phyloP scores from a whole-genome alignment of 2,797 vertebrate species.

The Gymnopithys bicolor region DNA sequence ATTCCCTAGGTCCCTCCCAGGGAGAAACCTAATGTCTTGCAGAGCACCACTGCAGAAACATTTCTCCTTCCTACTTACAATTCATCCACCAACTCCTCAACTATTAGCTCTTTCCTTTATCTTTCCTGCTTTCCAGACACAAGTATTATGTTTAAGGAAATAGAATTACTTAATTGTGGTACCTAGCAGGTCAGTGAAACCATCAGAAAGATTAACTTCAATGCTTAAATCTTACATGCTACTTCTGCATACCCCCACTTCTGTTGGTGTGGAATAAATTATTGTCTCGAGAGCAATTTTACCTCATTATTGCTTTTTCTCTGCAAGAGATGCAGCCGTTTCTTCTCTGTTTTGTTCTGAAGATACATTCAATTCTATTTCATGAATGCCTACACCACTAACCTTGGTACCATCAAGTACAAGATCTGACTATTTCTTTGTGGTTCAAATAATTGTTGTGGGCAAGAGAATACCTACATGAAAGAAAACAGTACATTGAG shows the following conservation, averaged over 20 bases:
- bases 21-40: constrained; percentile 62
- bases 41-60: constrained; percentile 28
- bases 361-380: constrained; percentile 63
- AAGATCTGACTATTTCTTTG: constrained; percentile 53
- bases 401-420: constrained; percentile 64
- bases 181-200: constrained; percentile 54
- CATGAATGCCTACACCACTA: constrained; percentile 55
- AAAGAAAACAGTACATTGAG: constrained; percentile 64
- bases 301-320: constrained; percentile 80
- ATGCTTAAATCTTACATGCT: constrained; percentile 18
- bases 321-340: constrained; percentile 75
- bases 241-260: constrained; percentile 54
- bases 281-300: constrained; percentile 72
- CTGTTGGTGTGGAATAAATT: constrained; percentile 58
- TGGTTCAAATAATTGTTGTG: constrained; percentile 51
- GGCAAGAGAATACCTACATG: constrained; percentile 60
- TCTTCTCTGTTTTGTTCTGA: constrained; percentile 74
- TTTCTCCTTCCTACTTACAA: constrained; percentile 3
- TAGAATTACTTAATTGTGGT: constrained; percentile 63
- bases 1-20: constrained; percentile 53
- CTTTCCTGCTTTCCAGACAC: constrained; percentile 48
- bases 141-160: constrained; percentile 60
- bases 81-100: constrained; percentile 24
- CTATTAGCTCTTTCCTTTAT: constrained; percentile 8
- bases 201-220: constrained; percentile 59